Base-by-base conservation (phyloP, 2,797 vertebrate genomes). In the Thalassophryne amazonica region DNA sequence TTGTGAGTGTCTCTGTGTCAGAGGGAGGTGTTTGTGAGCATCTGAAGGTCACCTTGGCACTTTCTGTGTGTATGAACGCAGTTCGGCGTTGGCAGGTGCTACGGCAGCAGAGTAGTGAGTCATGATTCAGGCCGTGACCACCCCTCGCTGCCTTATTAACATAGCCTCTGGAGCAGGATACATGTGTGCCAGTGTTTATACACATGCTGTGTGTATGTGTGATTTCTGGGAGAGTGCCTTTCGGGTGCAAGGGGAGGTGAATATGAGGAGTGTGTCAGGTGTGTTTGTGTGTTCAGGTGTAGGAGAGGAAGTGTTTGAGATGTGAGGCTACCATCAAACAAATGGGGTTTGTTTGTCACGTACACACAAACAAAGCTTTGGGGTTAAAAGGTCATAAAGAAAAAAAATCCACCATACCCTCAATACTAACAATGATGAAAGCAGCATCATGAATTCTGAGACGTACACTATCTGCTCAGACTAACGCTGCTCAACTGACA, bases 1-100 rank as follows among this genome's bases (percentile, higher is more conserved):
- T 22, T 20, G 40, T 4, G 34, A 27, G 18, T 4, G 27, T 21
- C 17, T 60, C 6, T 37, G 51, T 33, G 32, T 59, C 48, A 2
- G 7, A 18, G 22, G 19, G 21, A 62, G 12, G 47, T 33, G 55
- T 71, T 60, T 45, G 38, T 7, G 37, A 51, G 36, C 54, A 75
- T 54, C 47, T 41, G 54, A 70, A 81, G 59, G 73, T 85, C 73
- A 82, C 76, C 56, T 75, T 78, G 49, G 39, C 42, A 22, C 1
- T 5, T 16, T 33, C 19, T 13, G 33, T 37, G 42, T 31, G 29
- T 17, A 17, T 20, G 2, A 58, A 65, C 6, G 13, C 5, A 56
- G 56, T 58, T 32, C 5, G 10, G 7, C 57, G 54, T 46, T 8
- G 29, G 29, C 37, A 57, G 60, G 57, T 72, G 53, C 69, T 45